A percentile compares a stretch with the other conserved stretches of the same genome.
These are phyloP conservation scores for Diloba caeruleocephala DNA, from an alignment of 2,888 invertebrate species.

Conservation along the genomic window DNA sequence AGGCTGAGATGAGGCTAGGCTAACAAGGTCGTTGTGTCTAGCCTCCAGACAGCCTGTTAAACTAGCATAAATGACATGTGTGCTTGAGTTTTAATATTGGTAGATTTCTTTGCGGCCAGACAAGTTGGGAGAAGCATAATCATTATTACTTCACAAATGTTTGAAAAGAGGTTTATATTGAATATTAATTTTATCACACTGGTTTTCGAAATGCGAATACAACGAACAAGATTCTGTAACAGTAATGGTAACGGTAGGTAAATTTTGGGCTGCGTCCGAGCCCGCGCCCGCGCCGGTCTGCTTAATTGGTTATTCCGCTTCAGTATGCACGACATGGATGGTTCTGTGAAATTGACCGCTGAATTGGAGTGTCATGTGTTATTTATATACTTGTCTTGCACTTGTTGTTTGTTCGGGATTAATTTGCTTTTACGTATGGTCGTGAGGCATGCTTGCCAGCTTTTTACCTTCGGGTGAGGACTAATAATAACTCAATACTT, in stretches of 20 bases:
- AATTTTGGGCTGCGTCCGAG: conserved; percentile 58
- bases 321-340: conserved; percentile 46
- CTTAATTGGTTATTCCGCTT: conserved; percentile 69
- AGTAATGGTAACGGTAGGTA: conserved; percentile 69
- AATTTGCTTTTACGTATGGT: conserved; percentile 23
- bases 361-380: conserved; percentile 27
- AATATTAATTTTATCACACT: conserved; percentile 32
- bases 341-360: conserved; percentile 47
- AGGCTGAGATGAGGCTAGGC: conserved; percentile 22
- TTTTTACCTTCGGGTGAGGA: not conserved
- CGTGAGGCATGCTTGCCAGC: conserved; percentile 26
- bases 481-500: not conserved
- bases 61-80: conserved; percentile 39
- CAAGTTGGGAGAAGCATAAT: conserved; percentile 6
- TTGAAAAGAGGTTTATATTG: conserved; percentile 8
- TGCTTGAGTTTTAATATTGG: conserved; percentile 29
- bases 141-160: not conserved
- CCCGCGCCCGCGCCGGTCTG: conserved; percentile 57
- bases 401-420: conserved; percentile 34
- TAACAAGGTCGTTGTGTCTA: conserved; percentile 49
- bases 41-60: conserved; percentile 38
- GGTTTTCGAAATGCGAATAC: conserved; percentile 25
- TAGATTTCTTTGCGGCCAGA: conserved; percentile 11
- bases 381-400: conserved; percentile 34
- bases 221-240: conserved; percentile 59